Conservation (phyloP, 1,140 invertebrate genomes). For the Zaprionus ornatus region DNA sequence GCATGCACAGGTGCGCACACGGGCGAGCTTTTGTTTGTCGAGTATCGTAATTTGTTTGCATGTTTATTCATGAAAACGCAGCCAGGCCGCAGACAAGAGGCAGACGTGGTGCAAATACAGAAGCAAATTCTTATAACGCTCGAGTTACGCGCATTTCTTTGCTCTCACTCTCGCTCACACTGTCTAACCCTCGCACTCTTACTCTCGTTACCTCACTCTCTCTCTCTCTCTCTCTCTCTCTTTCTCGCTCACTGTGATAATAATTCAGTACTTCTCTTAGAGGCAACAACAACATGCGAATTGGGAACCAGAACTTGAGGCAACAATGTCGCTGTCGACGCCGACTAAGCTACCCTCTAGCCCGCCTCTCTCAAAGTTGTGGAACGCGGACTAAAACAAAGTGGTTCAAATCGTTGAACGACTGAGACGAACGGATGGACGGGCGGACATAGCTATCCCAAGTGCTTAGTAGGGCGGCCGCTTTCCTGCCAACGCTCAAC, state of each 20-base stretch:
- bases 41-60: slow-evolving; percentile 69
- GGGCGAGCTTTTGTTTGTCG: slow-evolving; percentile 38
- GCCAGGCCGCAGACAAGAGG: slow-evolving; percentile 60
- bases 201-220: background rate
- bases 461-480: slow-evolving; percentile 45
- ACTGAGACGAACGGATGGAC: slow-evolving; percentile 1
- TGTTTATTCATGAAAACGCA: slow-evolving; percentile 64
- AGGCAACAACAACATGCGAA: slow-evolving; percentile 34
- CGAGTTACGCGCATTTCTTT: slow-evolving; percentile 25
- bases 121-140: slow-evolving; percentile 42
- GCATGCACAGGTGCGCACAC: slow-evolving; percentile 37
- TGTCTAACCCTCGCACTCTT: background rate
- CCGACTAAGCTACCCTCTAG: background rate
- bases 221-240: background rate
- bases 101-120: slow-evolving; percentile 65
- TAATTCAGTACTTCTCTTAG: slow-evolving; percentile 59
- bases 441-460: background rate
- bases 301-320: slow-evolving; percentile 60
- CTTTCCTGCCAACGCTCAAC: slow-evolving; percentile 64
- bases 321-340: slow-evolving; percentile 36
- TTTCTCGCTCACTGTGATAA: slow-evolving; percentile 39
- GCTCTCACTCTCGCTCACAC: slow-evolving; percentile 1
- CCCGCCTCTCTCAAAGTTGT: slow-evolving; percentile 1
- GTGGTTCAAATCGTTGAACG: slow-evolving; percentile 52
- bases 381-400: slow-evolving; percentile 42